Evolutionary conservation across 2,113 vertebrate genomes (phyloP).

Genomic region (Azemiops feae): DNA sequence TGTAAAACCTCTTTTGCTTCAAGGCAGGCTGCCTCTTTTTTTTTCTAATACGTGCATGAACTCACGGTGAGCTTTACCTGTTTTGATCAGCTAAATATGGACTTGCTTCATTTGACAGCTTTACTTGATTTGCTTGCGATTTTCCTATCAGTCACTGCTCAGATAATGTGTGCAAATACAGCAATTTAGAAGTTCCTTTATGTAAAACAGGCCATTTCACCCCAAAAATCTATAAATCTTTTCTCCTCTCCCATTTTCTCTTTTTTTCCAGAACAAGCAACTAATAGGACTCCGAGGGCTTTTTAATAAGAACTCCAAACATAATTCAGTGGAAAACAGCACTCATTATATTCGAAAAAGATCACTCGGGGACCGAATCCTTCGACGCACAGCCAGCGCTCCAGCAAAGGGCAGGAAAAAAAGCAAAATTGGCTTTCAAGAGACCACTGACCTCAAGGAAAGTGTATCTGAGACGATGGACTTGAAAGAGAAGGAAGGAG

Average conservation of each 20-base stretch:
- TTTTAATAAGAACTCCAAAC: slow-evolving; percentile 86
- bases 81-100: slow-evolving; percentile 30
- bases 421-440: slow-evolving; percentile 85
- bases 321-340: slow-evolving; percentile 71
- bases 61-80: slow-evolving; percentile 43
- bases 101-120: slow-evolving; percentile 49
- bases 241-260: background rate
- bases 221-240: background rate
- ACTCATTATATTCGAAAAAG: slow-evolving; percentile 78
- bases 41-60: slow-evolving; percentile 65
- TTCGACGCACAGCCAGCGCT: slow-evolving; percentile 92
- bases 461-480: slow-evolving; percentile 57
- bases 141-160: slow-evolving; percentile 34
- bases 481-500: slow-evolving; percentile 60
- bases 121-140: slow-evolving; percentile 7
- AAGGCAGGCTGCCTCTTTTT: slow-evolving; percentile 48
- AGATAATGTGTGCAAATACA: background rate
- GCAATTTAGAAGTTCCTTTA: fast-evolving
- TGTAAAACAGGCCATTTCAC: fast-evolving
- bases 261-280: slow-evolving; percentile 80
- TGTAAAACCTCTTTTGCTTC: slow-evolving; percentile 34
- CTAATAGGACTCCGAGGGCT: slow-evolving; percentile 90
- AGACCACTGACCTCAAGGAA: slow-evolving; percentile 80
- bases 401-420: slow-evolving; percentile 95
- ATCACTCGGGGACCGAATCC: slow-evolving; percentile 86